These are phyloP conservation scores for Sericinus montela DNA, from an alignment of 2,888 invertebrate genomes.

Conservation along the genomic window DNA sequence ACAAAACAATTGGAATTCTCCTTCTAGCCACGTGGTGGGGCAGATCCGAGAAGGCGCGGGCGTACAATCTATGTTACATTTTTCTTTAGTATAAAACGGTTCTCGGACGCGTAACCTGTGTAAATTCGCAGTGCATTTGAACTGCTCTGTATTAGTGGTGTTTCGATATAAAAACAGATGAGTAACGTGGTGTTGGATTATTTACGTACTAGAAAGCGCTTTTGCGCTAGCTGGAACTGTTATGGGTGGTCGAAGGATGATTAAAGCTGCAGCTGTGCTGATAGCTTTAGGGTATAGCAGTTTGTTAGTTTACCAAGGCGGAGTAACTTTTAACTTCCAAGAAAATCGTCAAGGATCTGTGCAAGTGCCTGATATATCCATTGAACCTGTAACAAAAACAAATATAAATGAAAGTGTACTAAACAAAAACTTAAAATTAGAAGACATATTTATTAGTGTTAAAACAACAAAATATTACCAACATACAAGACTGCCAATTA, in stretches of 20 bases:
- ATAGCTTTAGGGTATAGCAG: conserved; percentile 80
- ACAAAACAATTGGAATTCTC: conserved; percentile 37
- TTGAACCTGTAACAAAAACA: conserved; percentile 75
- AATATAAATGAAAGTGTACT: conserved; percentile 55
- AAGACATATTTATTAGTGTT: conserved; percentile 96
- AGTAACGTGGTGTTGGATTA: conserved; percentile 59
- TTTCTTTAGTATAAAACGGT: conserved; percentile 78
- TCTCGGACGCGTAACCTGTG: conserved; percentile 44
- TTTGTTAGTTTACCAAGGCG: conserved; percentile 81
- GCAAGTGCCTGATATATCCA: conserved; percentile 64
- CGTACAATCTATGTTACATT: conserved; percentile 76
- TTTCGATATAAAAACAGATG: conserved; percentile 71
- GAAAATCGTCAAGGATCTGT: conserved; percentile 63
- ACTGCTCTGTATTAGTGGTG: conserved; percentile 47
- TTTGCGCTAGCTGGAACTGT: conserved; percentile 58
- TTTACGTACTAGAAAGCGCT: conserved; percentile 53
- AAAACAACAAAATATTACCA: conserved; percentile 96
- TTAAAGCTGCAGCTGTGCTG: conserved; percentile 72
- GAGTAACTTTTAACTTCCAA: conserved; percentile 70
- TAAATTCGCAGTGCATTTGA: conserved; percentile 21
- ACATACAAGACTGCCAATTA: conserved; percentile 88
- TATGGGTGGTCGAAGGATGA: conserved; percentile 68
- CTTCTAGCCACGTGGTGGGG: conserved; percentile 70
- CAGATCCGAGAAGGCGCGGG: conserved; percentile 52
- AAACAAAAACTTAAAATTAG: conserved; percentile 82